Evolutionary conservation across 2,888 invertebrate genomes (phyloP).

Genomic region (Patella depressa): DNA sequence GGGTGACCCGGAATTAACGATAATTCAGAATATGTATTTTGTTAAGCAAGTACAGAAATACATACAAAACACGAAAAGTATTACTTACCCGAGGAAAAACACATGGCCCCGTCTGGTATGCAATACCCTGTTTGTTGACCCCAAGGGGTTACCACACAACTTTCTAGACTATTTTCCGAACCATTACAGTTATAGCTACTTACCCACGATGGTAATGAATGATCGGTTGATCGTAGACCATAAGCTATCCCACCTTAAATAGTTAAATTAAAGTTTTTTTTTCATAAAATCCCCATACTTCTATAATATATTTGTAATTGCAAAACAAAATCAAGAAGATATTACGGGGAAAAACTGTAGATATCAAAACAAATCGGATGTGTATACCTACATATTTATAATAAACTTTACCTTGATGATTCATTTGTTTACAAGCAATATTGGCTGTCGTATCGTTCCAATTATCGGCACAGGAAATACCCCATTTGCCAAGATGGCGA

Average conservation of each 20-base stretch:
- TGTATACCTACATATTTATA: no score
- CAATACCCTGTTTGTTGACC: slow-evolving; percentile 48
- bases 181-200: background rate
- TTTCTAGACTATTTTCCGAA: slow-evolving; percentile 36
- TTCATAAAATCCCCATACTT: no score
- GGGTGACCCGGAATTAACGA: no score
- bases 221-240: background rate
- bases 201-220: background rate
- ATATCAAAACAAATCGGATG: no score
- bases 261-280: no score
- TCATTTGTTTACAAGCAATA: slow-evolving; percentile 47
- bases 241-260: background rate
- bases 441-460: slow-evolving; percentile 50
- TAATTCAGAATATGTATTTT: no score
- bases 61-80: no score
- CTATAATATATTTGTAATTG: no score
- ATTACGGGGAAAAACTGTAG: no score
- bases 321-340: no score
- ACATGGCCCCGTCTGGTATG: slow-evolving; percentile 49
- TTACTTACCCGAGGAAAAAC: slow-evolving; percentile 27
- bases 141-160: slow-evolving; percentile 47
- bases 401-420: slow-evolving; percentile 72
- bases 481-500: slow-evolving; percentile 14
- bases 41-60: no score
- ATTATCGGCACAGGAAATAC: slow-evolving; percentile 43